Base-by-base conservation (phyloP, 2,888 invertebrate species). In the Holacanthella duospinosa region DNA sequence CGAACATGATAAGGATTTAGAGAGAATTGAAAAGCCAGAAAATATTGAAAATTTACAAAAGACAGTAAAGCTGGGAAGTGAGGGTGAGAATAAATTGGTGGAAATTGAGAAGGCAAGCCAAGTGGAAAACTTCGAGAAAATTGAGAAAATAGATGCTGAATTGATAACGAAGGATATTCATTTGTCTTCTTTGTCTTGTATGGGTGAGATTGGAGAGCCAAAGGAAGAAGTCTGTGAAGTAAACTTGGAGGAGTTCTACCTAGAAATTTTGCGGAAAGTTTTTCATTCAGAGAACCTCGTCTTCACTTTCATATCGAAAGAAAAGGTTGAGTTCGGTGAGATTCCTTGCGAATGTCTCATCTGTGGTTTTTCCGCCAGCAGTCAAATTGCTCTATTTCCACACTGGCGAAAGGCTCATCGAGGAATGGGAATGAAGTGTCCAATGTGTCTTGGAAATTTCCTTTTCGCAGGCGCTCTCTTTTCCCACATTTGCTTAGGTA, bases 311-410 rank as follows among this genome's bases (percentile, higher is more conserved):
- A 53, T 55, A 29, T 48, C 57, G 29, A 55, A 43, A 21, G 36
- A 27, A 12, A 29, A 44, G 28, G 55, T 54, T 24, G 55, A 60
- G 1, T 72, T 72, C 61, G 71, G 71, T 0, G 66, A 69, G 26
- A 61, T 63, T 26, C 68, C 70, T 4, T 73, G 73, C 58, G 71
- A 73, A 62, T 73, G 73, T 62, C 64, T 73, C n/a, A 53, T 73
- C 1, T 73, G 73, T 59, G 72, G 71, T 0, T 62, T 54, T 43
- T 43, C 36, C 0, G 60, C 68, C 1, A 63, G 62, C 16, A 54
- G 64, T 0, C 73, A 73, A 55, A 62, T 59, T 26, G 63, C 61
- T 36, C 55, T 73, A 4, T 73, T 72, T 55, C 62, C 68, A 2
- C 73, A 73, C 57, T 73, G 73, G 73, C 27, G 66, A 57, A 68